phyloP scores from a whole-genome alignment of 2,113 vertebrate genomes.

The Elephantulus edwardii region DNA sequence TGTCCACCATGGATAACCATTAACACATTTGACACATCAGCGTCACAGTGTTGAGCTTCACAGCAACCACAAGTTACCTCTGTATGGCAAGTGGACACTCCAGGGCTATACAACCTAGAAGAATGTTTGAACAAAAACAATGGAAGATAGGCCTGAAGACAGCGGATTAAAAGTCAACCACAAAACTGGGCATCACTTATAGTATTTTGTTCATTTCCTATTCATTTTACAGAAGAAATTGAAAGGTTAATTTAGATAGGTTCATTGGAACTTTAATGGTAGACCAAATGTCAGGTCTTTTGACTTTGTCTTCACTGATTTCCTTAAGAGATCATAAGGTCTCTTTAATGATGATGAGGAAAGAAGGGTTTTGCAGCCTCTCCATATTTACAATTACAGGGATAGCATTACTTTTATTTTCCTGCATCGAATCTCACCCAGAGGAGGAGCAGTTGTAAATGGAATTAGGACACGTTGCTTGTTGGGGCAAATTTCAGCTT shows the following conservation, averaged over 20 bases:
- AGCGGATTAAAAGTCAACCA: too few relatives aligned
- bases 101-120: too few relatives aligned
- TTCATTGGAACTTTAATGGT: not conserved
- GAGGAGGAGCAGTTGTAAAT: too few relatives aligned
- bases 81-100: too few relatives aligned
- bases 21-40: too few relatives aligned
- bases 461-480: not conserved
- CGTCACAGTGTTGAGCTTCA: too few relatives aligned
- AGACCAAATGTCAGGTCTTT: not conserved
- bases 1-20: too few relatives aligned
- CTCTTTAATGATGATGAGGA: not conserved
- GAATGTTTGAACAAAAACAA: too few relatives aligned
- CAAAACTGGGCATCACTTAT: too few relatives aligned
- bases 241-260: not conserved
- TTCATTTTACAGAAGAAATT: not conserved
- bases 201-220: not conserved
- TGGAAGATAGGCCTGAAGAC: too few relatives aligned
- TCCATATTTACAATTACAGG: fast-evolving
- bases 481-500: not conserved
- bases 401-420: not conserved
- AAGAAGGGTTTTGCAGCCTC: not conserved
- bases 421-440: not conserved
- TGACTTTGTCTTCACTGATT: not conserved
- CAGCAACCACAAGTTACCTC: too few relatives aligned
- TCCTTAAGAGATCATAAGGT: not conserved